Percentiles rank a stretch among this genome's conserved stretches.
phyloP scores from a whole-genome alignment of 2,797 vertebrate genomes.

The Semotilus atromaculatus region DNA sequence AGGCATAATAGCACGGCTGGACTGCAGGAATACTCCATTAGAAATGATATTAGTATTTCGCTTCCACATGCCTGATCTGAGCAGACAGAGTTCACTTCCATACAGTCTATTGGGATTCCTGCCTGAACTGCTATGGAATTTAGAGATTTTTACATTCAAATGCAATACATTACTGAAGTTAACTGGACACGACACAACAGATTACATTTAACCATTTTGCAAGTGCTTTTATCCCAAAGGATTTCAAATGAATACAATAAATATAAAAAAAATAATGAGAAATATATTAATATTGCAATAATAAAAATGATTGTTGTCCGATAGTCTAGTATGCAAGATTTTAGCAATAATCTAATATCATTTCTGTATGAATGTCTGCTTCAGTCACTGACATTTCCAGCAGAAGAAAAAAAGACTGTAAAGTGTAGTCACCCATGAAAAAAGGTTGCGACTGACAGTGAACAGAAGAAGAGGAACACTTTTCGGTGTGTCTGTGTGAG shows the following conservation, averaged over 20 bases:
- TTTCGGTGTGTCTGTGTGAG: slow-evolving; percentile 5
- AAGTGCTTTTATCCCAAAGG: not conserved
- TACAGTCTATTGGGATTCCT: not conserved
- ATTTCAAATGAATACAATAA: too few species aligned
- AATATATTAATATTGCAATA: too few species aligned
- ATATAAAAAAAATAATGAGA: too few species aligned
- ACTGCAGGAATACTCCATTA: slow-evolving; percentile 2
- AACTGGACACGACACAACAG: not conserved
- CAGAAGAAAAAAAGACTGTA: not conserved
- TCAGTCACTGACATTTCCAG: not conserved
- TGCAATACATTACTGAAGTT: not conserved
- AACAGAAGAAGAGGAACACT: slow-evolving; percentile 4
- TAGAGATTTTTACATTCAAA: not conserved
- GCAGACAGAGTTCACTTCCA: not conserved
- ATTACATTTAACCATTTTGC: not conserved
- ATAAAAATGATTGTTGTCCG: not conserved
- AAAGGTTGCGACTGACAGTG: not conserved
- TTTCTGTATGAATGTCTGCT: not conserved
- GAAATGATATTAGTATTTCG: not conserved
- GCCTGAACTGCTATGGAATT: not conserved
- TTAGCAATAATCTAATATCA: not conserved
- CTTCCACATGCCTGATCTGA: not conserved
- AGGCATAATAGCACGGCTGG: not conserved
- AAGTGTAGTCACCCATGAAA: not conserved
- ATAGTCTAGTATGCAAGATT: not conserved